Evolutionary conservation across 53 echinoderm and acorn worm species (phyloP).

Genomic region (Crossaster papposus): DNA sequence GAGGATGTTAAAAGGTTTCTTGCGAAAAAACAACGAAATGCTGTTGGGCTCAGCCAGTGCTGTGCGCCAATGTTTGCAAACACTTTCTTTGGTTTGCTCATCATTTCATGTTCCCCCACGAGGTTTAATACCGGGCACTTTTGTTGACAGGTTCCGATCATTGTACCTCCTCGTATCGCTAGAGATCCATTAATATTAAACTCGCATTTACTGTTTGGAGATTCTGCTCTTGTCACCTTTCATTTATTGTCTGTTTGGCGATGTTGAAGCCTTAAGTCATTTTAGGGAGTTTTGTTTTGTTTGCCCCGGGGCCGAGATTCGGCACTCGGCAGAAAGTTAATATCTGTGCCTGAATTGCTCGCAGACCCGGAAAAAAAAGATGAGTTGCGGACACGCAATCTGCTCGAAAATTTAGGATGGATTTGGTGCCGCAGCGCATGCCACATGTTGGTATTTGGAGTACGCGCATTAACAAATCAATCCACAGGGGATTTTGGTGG

Average conservation of each 20-base stretch:
- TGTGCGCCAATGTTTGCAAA: no score
- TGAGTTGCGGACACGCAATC: constrained; percentile 41
- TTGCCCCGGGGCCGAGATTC: constrained; percentile 19
- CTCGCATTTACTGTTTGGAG: constrained; percentile 6
- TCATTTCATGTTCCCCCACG: background rate
- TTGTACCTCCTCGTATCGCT: background rate
- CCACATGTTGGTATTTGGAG: constrained; percentile 8
- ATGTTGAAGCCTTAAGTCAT: background rate
- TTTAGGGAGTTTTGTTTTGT: background rate
- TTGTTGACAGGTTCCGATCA: background rate
- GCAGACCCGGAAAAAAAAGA: constrained; percentile 17
- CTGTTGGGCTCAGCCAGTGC: no score
- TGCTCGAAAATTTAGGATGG: background rate
- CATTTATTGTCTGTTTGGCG: constrained; percentile 20
- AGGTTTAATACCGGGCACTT: no score
- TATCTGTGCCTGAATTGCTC: constrained; percentile 57
- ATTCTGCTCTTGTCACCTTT: constrained; percentile 8
- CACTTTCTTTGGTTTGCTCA: no score
- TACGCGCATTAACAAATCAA: background rate
- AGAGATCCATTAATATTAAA: constrained; percentile 28
- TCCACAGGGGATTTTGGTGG: background rate
- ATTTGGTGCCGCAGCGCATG: background rate
- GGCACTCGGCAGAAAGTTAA: constrained; percentile 48
- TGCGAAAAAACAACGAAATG: no score
- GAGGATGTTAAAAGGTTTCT: no score